Evolutionary conservation across 2,888 invertebrate genomes (phyloP).

Genomic region (Ornithoptera alexandrae): DNA sequence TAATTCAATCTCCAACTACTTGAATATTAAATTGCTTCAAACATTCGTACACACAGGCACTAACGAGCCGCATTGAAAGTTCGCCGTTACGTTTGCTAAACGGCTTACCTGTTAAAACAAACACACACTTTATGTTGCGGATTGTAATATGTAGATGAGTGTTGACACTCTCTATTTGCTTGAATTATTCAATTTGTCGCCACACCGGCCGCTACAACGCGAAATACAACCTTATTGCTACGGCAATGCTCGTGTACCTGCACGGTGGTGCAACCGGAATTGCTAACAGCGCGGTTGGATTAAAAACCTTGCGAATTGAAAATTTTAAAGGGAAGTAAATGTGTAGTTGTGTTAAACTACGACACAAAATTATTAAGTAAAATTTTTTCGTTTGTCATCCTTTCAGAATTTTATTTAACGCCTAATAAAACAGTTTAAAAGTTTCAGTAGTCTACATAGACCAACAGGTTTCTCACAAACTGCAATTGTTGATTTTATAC

Average conservation of each 20-base stretch:
- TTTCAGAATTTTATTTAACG: too few species aligned
- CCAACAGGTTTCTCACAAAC: too few species aligned
- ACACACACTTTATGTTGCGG: conserved; percentile 23
- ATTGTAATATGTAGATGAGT: conserved; percentile 27
- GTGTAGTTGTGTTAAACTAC: not conserved
- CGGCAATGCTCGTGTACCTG: not conserved
- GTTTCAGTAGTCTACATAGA: too few species aligned
- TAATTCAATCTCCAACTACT: not conserved
- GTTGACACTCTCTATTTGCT: conserved; percentile 26
- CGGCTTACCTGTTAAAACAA: conserved; percentile 23
- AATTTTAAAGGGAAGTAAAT: not conserved
- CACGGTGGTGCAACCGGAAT: not conserved
- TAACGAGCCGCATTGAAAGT: conserved; percentile 20
- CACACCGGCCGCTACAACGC: not conserved
- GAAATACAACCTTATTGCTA: not conserved
- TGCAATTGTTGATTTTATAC: too few species aligned
- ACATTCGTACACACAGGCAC: not conserved
- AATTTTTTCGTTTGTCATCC: too few species aligned
- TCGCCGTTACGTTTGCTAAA: conserved; percentile 17
- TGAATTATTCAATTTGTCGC: conserved; percentile 23
- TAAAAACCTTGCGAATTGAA: not conserved
- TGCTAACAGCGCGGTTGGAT: not conserved
- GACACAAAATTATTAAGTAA: too few species aligned
- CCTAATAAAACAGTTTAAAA: too few species aligned
- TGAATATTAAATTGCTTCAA: not conserved